Conservation (phyloP, 2,113 vertebrate species). For the Cynopterus brachyotis region DNA sequence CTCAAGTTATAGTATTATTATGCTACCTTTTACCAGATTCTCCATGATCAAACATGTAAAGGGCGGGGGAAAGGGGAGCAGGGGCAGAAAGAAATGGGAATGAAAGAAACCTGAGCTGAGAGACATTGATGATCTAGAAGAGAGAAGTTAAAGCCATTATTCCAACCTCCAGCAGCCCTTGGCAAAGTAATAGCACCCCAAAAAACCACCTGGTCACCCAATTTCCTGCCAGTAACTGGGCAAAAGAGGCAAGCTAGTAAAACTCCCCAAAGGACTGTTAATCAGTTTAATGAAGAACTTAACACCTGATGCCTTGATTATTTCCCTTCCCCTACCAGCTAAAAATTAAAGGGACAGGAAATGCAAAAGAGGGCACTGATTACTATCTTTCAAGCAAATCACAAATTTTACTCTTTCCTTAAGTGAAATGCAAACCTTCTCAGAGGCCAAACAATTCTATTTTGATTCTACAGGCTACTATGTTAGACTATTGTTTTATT, state of each 20-base stretch:
- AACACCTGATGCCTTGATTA: slow-evolving; percentile 26
- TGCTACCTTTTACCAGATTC: background rate
- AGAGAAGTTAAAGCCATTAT: background rate
- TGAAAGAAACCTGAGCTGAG: background rate
- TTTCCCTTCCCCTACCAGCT: background rate
- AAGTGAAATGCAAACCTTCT: background rate
- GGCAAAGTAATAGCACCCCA: background rate
- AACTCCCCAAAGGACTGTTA: background rate
- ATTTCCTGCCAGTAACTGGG: slow-evolving; percentile 25
- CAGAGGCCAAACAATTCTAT: background rate
- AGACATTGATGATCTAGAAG: background rate
- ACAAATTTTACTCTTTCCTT: background rate
- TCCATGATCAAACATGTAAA: background rate
- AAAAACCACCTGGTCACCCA: slow-evolving; percentile 27
- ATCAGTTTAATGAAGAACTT: slow-evolving; percentile 16
- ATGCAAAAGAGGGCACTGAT: background rate
- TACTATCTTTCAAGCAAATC: background rate
- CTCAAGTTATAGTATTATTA: background rate
- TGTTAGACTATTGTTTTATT: slow-evolving; percentile 10
- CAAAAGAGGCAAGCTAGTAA: background rate
- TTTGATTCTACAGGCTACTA: background rate
- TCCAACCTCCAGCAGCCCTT: background rate
- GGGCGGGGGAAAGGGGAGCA: background rate
- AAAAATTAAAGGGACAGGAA: background rate
- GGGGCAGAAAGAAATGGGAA: background rate